Evolutionary conservation across 2,113 vertebrate species (phyloP).

Genomic region (Cyrtonyx montezumae): DNA sequence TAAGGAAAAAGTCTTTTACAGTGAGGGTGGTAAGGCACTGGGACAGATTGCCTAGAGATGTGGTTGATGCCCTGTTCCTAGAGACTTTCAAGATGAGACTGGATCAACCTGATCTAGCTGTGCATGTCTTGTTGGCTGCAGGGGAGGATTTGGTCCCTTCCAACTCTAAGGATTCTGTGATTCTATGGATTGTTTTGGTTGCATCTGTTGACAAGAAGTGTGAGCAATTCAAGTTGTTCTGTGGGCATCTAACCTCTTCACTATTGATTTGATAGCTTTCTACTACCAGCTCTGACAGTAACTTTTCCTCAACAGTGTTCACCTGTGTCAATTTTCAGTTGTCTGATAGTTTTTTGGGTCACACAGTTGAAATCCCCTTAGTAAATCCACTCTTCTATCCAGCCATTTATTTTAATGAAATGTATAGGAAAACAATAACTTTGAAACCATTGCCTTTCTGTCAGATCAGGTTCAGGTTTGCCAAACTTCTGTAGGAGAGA

Average conservation of each 20-base stretch:
- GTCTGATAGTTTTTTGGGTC: neutral
- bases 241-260: neutral
- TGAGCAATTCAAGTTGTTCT: neutral
- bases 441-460: neutral
- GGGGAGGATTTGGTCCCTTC: no score
- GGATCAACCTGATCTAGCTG: no score
- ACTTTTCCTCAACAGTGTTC: neutral
- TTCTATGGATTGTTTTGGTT: neutral
- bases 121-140: no score
- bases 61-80: no score
- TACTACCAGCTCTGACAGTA: neutral
- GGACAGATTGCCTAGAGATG: no score
- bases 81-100: no score
- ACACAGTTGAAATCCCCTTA: neutral
- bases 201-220: neutral
- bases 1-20: no score
- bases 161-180: no score
- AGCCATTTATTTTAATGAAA: neutral
- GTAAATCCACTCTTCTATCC: neutral
- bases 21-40: no score
- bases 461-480: neutral
- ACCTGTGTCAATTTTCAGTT: neutral
- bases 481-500: constrained; percentile 15
- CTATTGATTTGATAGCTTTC: neutral
- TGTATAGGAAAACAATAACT: neutral